These are phyloP conservation scores for Solenopsis invicta DNA, from an alignment of 1,140 invertebrate species.

Conservation along the genomic window DNA sequence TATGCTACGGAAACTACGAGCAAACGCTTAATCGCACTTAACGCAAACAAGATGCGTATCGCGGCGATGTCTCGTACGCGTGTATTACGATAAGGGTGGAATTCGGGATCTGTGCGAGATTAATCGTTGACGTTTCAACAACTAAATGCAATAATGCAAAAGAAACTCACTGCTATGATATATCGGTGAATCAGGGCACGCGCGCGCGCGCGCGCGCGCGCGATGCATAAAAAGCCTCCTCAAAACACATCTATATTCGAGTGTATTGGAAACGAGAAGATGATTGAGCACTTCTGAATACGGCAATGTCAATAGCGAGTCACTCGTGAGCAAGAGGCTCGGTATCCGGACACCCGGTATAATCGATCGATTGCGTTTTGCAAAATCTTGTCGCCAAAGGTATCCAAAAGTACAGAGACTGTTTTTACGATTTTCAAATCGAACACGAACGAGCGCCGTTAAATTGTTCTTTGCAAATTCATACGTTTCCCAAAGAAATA, in stretches of 20 bases:
- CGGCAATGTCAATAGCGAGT: constrained; percentile 45
- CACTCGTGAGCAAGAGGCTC: constrained; percentile 3
- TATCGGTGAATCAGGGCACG: constrained; percentile 13
- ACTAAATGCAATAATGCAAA: constrained; percentile 1
- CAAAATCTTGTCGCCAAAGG: neutral
- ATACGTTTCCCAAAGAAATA: neutral
- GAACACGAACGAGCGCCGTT: neutral
- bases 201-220: neutral
- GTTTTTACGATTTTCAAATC: neutral
- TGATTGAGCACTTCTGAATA: constrained; percentile 41
- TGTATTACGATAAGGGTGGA: neutral
- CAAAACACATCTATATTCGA: constrained; percentile 27
- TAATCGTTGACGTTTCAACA: constrained; percentile 36
- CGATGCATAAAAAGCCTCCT: neutral
- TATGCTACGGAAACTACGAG: neutral
- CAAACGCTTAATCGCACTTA: neutral
- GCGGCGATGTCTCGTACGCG: neutral
- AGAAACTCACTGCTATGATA: neutral
- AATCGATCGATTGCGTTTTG: constrained; percentile 15
- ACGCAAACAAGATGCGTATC: neutral
- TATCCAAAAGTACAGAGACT: neutral
- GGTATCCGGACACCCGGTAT: constrained; percentile 23
- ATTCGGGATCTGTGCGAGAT: constrained; percentile 12
- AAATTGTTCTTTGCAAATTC: neutral
- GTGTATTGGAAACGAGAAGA: constrained; percentile 24